phyloP scores from a whole-genome alignment of 2,797 vertebrate genomes.

The Sciurus carolinensis region DNA sequence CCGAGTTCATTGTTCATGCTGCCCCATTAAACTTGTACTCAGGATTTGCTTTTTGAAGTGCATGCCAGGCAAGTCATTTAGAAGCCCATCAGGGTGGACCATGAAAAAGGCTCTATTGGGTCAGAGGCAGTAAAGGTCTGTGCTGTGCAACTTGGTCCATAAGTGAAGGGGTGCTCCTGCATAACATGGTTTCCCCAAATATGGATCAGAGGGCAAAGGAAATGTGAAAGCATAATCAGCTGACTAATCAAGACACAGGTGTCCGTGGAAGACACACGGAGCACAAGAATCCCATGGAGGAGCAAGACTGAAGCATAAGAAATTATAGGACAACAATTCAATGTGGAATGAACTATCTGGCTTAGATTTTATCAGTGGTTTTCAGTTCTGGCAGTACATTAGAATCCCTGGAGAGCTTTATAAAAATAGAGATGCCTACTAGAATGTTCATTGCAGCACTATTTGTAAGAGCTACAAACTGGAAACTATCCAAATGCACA shows the following conservation, averaged over 20 bases:
- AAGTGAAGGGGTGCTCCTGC: not conserved
- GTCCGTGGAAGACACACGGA: not conserved
- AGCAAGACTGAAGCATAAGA: not conserved
- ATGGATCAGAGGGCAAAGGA: not conserved
- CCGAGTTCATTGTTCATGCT: not conserved
- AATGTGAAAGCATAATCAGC: not conserved
- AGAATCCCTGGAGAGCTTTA: slow-evolving; percentile 37
- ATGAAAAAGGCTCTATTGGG: not conserved
- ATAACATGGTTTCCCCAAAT: not conserved
- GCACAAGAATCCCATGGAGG: not conserved
- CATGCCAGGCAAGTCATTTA: not conserved
- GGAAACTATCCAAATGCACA: slow-evolving; percentile 32
- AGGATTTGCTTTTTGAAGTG: not conserved
- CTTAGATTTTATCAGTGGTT: not conserved
- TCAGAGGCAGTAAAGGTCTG: not conserved
- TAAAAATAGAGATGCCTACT: not conserved
- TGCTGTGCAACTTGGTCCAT: not conserved
- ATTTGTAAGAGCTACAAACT: not conserved
- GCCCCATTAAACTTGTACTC: not conserved
- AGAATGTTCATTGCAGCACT: not conserved
- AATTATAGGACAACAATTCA: not conserved
- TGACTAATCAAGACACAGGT: not conserved
- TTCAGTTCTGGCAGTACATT: slow-evolving; percentile 1
- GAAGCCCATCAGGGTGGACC: not conserved
- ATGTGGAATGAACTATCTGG: not conserved